phyloP scores from a whole-genome alignment of 2,797 vertebrate species.

The Oreochromis mossambicus region DNA sequence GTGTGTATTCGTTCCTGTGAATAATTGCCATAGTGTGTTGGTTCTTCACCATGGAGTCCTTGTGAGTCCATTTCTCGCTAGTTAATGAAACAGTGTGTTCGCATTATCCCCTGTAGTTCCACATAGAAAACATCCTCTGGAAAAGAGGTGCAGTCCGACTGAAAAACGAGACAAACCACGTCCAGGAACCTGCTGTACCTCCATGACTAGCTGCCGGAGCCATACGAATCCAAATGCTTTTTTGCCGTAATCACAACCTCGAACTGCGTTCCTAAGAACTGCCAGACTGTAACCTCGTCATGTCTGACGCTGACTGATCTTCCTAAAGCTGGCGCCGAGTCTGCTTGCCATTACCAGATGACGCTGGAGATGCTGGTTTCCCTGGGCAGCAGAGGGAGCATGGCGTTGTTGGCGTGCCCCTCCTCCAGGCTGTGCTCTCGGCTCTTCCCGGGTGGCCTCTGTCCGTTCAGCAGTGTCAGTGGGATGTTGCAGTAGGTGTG shows the following conservation, averaged over 20 bases:
- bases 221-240: slow-evolving; percentile 9
- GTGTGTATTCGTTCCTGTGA: slow-evolving; percentile 31
- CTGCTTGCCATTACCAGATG: slow-evolving; percentile 85
- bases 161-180: slow-evolving; percentile 77
- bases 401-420: slow-evolving; percentile 95
- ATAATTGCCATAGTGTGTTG: slow-evolving; percentile 51
- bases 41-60: slow-evolving; percentile 55
- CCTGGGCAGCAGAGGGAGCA: slow-evolving; percentile 95
- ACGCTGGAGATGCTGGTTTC: slow-evolving; percentile 99
- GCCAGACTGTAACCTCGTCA: background rate
- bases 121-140: slow-evolving; percentile 54
- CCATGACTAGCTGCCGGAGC: background rate
- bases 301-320: background rate
- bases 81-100: slow-evolving; percentile 40
- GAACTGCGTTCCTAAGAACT: background rate
- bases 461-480: slow-evolving; percentile 97
- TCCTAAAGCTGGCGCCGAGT: background rate
- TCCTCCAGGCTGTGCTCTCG: slow-evolving; percentile 96
- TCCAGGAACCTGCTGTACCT: slow-evolving; percentile 59
- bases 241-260: background rate
- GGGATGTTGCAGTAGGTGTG: slow-evolving; percentile 99
- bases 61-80: slow-evolving; percentile 44
- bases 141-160: slow-evolving; percentile 73
- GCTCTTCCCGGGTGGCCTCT: slow-evolving; percentile 92
- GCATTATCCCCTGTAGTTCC: slow-evolving; percentile 37